Conservation (phyloP, 2,888 invertebrate species). For the Megastigmus dorsalis region DNA sequence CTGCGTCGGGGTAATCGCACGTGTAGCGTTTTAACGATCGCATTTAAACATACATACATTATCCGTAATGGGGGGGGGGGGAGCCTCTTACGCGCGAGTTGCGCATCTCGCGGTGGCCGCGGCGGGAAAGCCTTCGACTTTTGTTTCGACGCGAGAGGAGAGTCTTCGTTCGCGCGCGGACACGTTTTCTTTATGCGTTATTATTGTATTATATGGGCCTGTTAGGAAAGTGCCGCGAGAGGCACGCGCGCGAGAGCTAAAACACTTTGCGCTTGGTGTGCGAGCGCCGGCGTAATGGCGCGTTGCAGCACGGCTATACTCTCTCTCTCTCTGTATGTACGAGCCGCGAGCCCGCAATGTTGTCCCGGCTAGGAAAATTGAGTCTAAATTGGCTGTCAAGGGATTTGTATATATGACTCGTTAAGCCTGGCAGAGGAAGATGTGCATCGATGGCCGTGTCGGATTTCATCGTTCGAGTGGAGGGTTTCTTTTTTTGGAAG, state of each 20-base stretch:
- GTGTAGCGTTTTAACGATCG: slow-evolving; percentile 58
- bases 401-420: too few species aligned
- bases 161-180: background rate
- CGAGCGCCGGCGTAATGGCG: slow-evolving; percentile 38
- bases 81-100: too few species aligned
- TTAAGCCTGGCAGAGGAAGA: too few species aligned
- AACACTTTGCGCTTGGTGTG: slow-evolving; percentile 45
- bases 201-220: slow-evolving; percentile 45
- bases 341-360: background rate
- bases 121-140: slow-evolving; percentile 10
- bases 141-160: background rate
- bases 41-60: slow-evolving; percentile 59
- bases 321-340: too few species aligned
- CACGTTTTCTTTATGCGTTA: slow-evolving; percentile 36
- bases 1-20: slow-evolving; percentile 38
- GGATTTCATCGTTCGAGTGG: too few species aligned
- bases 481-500: too few species aligned
- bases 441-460: too few species aligned
- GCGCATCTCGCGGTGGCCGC: too few species aligned
- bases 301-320: too few species aligned
- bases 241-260: background rate
- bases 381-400: slow-evolving; percentile 26
- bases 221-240: too few species aligned
- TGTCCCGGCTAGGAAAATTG: slow-evolving; percentile 33
- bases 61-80: slow-evolving; percentile 40